Evolutionary conservation across 2,113 vertebrate species (phyloP), one percentile per base, ranked within the genome.

Genomic region (Antechinus flavipes): DNA sequence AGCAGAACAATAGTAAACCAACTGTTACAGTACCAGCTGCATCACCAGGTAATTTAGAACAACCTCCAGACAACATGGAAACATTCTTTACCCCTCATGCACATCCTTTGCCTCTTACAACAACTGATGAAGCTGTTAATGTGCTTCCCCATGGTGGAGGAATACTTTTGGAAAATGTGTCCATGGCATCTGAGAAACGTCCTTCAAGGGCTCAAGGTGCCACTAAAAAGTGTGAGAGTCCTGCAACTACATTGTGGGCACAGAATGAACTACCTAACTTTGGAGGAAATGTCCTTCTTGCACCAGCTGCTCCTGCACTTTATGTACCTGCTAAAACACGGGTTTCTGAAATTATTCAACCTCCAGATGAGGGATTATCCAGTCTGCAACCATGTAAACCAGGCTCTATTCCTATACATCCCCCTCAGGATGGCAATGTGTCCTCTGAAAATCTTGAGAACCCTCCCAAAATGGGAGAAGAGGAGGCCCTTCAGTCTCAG

Each of bases 51-150:
- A 99, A 99, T 95, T 98, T 99, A 55, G 99, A 99, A 96, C 99
- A 99, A 94, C 99, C 99, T 0, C 99, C 99, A 0, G 99, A 99
- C 98, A 99, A 99, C 91, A 98, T 99, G 98, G 99, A 99, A 98
- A 99, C 99, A 30, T 98, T 99, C 94, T 99, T 98, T 93, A 95
- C 97, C 23, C 97, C 98, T 89, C 98, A 96, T 92, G 95, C 91
- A 84, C 97, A 98, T 30, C 53, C 97, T 0, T 94, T 98, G 46
- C 98, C 98, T 91, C 98, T 97, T 0, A 24, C 97, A 3, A 93
- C 97, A 0, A 0, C 92, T 6, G 52, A 95, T 0, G 98, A 97
- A 49, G 54, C 96, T 52, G 98, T 96, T 26, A 98, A 92, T 2
- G 19, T 26, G 0, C 97, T 98, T 30, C 97, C 97, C 24, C 98